A percentile compares a stretch with the other conserved stretches of the same genome.
These are phyloP conservation scores for Aurelia aurita complex sp. Pacific DNA, from an alignment of 30 jellyfish, hydroid and myxozoan species.

Conservation along the genomic window DNA sequence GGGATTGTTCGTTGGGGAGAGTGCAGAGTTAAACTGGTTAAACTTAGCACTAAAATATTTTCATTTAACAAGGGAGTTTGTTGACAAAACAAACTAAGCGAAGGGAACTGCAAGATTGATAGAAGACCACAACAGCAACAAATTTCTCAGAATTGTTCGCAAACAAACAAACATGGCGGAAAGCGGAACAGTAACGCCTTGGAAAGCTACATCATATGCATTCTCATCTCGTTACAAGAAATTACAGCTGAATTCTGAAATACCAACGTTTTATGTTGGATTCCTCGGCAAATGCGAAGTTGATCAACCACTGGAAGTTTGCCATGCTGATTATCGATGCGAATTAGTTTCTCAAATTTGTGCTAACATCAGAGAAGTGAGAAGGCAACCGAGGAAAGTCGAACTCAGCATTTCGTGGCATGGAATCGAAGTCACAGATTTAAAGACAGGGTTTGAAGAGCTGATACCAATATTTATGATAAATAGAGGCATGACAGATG, in stretches of 20 bases:
- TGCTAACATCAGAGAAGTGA: not conserved
- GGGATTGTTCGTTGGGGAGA: too few relatives aligned
- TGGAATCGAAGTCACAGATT: constrained; percentile 30
- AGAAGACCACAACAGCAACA: too few relatives aligned
- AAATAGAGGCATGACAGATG: constrained; percentile 55
- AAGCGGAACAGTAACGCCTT: not conserved
- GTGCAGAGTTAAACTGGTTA: too few relatives aligned
- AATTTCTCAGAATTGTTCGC: not conserved
- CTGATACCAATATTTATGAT: constrained; percentile 29
- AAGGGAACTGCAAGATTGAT: too few relatives aligned
- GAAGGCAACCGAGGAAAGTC: constrained; percentile 35
- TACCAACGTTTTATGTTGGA: constrained; percentile 35
- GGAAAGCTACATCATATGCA: constrained; percentile 28
- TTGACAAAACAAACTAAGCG: too few relatives aligned
- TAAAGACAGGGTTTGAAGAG: constrained; percentile 30
- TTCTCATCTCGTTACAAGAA: constrained; percentile 21
- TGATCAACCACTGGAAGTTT: not conserved
- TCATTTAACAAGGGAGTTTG: too few relatives aligned
- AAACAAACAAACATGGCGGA: constrained; percentile 26
- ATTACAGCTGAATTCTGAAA: constrained; percentile 22
- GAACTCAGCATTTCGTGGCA: constrained; percentile 53
- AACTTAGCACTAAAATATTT: too few relatives aligned
- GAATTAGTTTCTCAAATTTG: constrained; percentile 36
- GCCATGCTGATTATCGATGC: constrained; percentile 15
- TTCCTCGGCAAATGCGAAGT: constrained; percentile 30